Base-by-base conservation (phyloP, 2,888 invertebrate genomes). In the Hipparchia semele region DNA sequence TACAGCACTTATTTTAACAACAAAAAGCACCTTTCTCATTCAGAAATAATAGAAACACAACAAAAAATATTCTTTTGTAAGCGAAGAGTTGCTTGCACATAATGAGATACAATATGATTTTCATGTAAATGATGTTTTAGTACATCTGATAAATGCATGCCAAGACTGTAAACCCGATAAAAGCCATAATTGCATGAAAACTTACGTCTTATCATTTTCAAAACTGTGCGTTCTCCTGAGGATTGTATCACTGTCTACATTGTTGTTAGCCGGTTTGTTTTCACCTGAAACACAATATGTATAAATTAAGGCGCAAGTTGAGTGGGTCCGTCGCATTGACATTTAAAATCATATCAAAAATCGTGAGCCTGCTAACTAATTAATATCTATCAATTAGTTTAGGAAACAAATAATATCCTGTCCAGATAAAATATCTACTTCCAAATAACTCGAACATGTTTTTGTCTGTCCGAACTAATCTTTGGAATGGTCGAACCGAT, bases 181-280 rank as follows among this genome's bases (percentile, higher is more conserved):
- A 13, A 13, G n/a, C 45, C 45, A 46, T 53, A 33, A 33, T 12
- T 12, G 6, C 13, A 58, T 3, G 12, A 54, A 56, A 54, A 96
- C 97, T 96, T 94, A 98, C 98, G 96, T 97, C 93, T 97, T 97
- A 88, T 98, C 98, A 83, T 97, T 96, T 89, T 98, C 97, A 87
- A 97, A 97, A 92, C 98, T 98, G 87, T 97, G 97, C 64, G 97
- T 97, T 87, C 98, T 95, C 87, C 97, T 95, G 75, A 98, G 93
- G 78, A 96, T 89, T 7, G 90, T 90, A 69, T 92, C 92, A 76
- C 84, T 90, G 76, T 90, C 90, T 12, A 84, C 81, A 13, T 85
- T 80, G 76, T 89, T 90, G 78, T 88, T 90, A 7, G 86, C 81
- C 7, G 94, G 94, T 85, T 95, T 95, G 91, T 94, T 94, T 82